Evolutionary conservation across 1,140 invertebrate species (phyloP).

Genomic region (Aphelenchoides fujianensis): DNA sequence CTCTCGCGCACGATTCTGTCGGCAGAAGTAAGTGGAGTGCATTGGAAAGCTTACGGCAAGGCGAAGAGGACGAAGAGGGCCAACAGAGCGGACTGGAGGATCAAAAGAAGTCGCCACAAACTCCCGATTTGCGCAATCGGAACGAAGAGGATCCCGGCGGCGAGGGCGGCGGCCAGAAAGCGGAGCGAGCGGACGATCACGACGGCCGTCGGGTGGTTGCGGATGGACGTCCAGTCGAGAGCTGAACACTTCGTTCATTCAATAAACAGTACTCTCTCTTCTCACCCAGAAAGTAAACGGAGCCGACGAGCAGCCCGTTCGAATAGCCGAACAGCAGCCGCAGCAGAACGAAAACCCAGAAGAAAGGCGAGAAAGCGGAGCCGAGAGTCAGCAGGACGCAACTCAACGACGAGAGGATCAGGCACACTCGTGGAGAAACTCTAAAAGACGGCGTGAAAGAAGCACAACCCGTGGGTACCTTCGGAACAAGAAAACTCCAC

Average conservation of each 20-base stretch:
- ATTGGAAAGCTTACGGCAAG: no score
- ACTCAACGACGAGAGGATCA: neutral
- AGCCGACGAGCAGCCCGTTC: neutral
- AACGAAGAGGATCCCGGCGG: neutral
- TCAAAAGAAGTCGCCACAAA: neutral
- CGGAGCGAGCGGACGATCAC: neutral
- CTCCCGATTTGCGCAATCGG: neutral
- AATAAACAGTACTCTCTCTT: no score
- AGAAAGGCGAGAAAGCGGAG: neutral
- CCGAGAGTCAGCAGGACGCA: neutral
- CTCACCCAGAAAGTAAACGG: slow-evolving; percentile 1
- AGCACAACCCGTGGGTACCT: no score
- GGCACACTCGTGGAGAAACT: neutral
- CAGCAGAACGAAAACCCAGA: neutral
- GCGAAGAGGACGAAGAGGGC: neutral
- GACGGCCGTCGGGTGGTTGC: neutral
- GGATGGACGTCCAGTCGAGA: neutral
- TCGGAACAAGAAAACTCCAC: no score
- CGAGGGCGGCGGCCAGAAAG: neutral
- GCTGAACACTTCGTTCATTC: neutral
- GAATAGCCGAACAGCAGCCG: neutral
- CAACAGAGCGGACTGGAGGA: neutral
- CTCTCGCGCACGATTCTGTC: slow-evolving; percentile 1
- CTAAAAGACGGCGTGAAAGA: neutral
- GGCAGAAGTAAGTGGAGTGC: no score